phyloP scores from a whole-genome alignment of 2,113 vertebrate species.

The Aspidoscelis tigris region DNA sequence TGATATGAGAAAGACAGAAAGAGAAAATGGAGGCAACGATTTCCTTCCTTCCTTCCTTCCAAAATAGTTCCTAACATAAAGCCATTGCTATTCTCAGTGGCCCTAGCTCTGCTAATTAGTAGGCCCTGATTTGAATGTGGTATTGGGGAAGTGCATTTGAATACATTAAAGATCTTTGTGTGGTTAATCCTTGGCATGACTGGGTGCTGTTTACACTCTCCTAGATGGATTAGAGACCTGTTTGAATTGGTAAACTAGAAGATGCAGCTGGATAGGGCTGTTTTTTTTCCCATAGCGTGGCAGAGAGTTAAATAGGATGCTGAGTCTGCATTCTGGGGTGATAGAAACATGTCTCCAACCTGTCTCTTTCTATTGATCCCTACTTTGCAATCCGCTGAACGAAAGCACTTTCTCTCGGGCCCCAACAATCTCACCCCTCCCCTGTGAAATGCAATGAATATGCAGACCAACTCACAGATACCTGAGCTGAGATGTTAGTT shows the following conservation, averaged over 20 bases:
- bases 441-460: background rate
- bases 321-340: slow-evolving; percentile 17
- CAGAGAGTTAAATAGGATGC: background rate
- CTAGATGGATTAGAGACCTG: slow-evolving; percentile 69
- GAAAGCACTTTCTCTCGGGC: background rate
- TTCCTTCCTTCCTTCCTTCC: background rate
- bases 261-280: slow-evolving; percentile 10
- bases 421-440: background rate
- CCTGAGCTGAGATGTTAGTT: background rate
- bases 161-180: slow-evolving; percentile 64
- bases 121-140: slow-evolving; percentile 49
- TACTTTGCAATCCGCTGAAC: slow-evolving; percentile 19
- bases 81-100: slow-evolving; percentile 30
- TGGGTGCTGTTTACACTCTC: slow-evolving; percentile 63
- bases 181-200: slow-evolving; percentile 58
- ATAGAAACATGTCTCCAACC: slow-evolving; percentile 61
- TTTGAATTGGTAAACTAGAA: slow-evolving; percentile 67
- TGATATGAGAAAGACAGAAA: background rate
- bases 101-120: slow-evolving; percentile 61
- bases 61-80: slow-evolving; percentile 24
- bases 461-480: background rate
- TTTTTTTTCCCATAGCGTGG: background rate
- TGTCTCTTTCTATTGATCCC: slow-evolving; percentile 66
- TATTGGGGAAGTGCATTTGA: slow-evolving; percentile 42
- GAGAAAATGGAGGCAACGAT: background rate